Base-by-base conservation (phyloP, 1,140 invertebrate species). In the Polypedilum pembai region DNA sequence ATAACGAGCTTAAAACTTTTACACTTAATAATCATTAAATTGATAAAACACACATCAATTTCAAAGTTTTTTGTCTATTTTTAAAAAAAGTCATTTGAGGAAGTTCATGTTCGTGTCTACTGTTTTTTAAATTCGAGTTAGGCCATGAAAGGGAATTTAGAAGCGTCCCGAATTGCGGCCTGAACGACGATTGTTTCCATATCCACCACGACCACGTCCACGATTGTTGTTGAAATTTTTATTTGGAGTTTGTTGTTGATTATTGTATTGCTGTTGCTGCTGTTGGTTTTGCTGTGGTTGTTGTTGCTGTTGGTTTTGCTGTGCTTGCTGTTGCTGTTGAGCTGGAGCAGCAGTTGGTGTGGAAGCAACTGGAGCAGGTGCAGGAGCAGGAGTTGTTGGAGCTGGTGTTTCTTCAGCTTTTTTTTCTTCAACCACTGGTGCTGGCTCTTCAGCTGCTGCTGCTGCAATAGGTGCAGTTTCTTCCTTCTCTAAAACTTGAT, bases 401-500 rank as follows among this genome's bases (percentile, higher is more conserved):
- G 15, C 15, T n/a, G 72, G 15, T 3, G 24, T 33, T 33, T 33
- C 24, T 15, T 40, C 72, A 73, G 24, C 12, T 15, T 40, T 40
- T n/a, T n/a, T 69, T 15, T 56, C 17, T 21, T 69, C 65, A 69
- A 69, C 65, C 0, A 33, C 12, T 73, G 40, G 40, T 73, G 21
- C 21, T 33, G 24, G 24, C 5, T 21, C 20, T 10, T 8, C 66
- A 21, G 8, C 8, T 20, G 1, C 18, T 8, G 1, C 4, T 21
- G 74, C 65, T n/a, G 76, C 21, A 41, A 45, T 73, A 40, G 75
- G 75, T 8, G 21, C 66, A 15, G 75, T 73, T 20, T 74, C 75
- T 12, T 21, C 76, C 78, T 17, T 74, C 79, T 7, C 75, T 78
- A 65, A 41, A n/a, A 10, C 74, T 7, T 76, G 78, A 2, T 77